These are phyloP conservation scores for Trichopoda pennipes DNA, from an alignment of 2,888 invertebrate genomes.

Conservation along the genomic window DNA sequence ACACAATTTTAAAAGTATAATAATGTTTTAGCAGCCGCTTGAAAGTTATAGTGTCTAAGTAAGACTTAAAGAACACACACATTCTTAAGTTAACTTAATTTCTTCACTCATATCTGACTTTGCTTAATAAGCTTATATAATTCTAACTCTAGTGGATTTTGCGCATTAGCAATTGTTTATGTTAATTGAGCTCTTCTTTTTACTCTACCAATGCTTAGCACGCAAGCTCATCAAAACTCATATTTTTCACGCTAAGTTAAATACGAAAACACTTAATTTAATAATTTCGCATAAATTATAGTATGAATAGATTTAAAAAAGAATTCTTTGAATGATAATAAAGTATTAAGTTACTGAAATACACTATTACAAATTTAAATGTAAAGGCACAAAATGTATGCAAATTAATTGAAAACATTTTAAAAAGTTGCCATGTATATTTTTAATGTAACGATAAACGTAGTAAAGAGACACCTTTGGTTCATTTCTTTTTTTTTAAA, in stretches of 20 bases:
- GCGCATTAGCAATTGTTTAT: conserved; percentile 30
- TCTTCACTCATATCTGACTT: conserved; percentile 25
- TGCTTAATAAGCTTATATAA: conserved; percentile 24
- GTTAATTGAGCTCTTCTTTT: neutral
- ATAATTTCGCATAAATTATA: conserved; percentile 39
- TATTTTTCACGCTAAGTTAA: conserved; percentile 48
- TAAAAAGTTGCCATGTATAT: too few species aligned
- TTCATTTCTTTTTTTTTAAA: too few species aligned
- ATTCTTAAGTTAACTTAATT: too few species aligned
- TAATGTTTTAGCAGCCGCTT: neutral
- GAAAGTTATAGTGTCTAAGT: too few species aligned
- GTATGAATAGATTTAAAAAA: neutral
- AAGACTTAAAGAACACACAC: too few species aligned
- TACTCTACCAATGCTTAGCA: conserved; percentile 17
- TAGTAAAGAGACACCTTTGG: too few species aligned
- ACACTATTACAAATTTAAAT: neutral
- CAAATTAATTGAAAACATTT: too few species aligned
- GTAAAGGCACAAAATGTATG: too few species aligned
- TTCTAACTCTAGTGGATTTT: conserved; percentile 39
- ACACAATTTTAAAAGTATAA: too few species aligned
- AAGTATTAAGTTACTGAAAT: conserved; percentile 9
- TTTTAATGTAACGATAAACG: too few species aligned
- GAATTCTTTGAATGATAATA: neutral
- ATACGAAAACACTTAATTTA: conserved; percentile 27
- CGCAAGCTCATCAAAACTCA: conserved; percentile 42